Evolutionary conservation across 2,888 invertebrate species (phyloP), one percentile per base, ranked within the genome.

Genomic region (Hydrotaea diabolus): DNA sequence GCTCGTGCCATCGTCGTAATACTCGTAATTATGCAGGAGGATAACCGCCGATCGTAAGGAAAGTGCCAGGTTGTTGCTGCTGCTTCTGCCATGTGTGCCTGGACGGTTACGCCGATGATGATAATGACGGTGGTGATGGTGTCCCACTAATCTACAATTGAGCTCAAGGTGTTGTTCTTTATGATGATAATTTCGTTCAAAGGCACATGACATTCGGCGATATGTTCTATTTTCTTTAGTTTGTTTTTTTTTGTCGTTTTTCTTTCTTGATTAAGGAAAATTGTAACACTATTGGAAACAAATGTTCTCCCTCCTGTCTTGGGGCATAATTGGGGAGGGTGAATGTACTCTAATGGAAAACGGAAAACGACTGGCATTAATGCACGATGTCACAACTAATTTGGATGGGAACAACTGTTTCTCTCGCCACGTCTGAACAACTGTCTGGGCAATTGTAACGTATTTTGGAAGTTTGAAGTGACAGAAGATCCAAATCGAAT

Each of bases 1-100:
- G 79, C 85, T 85, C 85, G 85, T 85, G 85, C 81, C 85, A 82
- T 69, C 75, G 43, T 73, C 73, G 46, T 81, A 8, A 39, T 39
- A 3, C 3, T 36, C 72, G 53, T 73, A 74, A 57, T 59, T 79
- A 64, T 82, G 59, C 76, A 79, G 82, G 82, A 85, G 82, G 82
- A 85, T 79, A 82, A 75, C 66, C 3, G 13, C 4, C 19, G 15
- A 39, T 69, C 8, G 17, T 55, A 53, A 36, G 53, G 9, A 39
- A 39, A 39, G 39, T 39, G 23, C 69, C 57, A 59, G 21, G 66
- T 73, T 31, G 23, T 7, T 59, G 23, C 5, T 17, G 53, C 5
- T 31, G 26, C n/a, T 71, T 2, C 43, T 59, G 36, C 31, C 62
- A 36, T 36, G 31, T 36, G 62, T 62, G 31, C 23, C 0, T 31